Conservation (phyloP, 2,113 vertebrate species). For the Anhinga anhinga region DNA sequence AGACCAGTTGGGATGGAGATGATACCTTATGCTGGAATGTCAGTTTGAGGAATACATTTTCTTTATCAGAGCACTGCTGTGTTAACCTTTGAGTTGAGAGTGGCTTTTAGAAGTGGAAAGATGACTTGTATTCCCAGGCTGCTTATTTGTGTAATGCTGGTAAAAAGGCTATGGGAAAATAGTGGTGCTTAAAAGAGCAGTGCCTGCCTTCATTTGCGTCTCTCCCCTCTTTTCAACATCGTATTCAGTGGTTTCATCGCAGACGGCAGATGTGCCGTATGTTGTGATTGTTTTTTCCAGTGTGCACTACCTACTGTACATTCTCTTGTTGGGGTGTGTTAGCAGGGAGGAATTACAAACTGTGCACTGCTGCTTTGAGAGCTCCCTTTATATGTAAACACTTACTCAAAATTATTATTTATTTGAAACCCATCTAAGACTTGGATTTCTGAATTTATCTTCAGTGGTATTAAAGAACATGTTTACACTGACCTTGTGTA, state of each 20-base stretch:
- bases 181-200: neutral
- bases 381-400: neutral
- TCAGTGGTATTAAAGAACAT: conserved; percentile 59
- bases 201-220: neutral
- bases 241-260: neutral
- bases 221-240: neutral
- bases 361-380: conserved; percentile 46
- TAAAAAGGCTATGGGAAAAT: neutral
- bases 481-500: conserved; percentile 45
- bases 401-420: conserved; percentile 52
- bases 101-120: neutral
- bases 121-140: neutral
- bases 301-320: conserved; percentile 65
- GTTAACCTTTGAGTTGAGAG: neutral
- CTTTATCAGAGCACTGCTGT: neutral
- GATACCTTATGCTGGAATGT: neutral
- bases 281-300: neutral
- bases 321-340: conserved; percentile 2
- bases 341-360: conserved; percentile 5
- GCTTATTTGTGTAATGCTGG: neutral
- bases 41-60: neutral
- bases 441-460: conserved; percentile 37
- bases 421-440: conserved; percentile 52
- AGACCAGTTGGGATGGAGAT: neutral
- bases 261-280: neutral